Percentiles rank a stretch among this genome's conserved stretches.
These are phyloP conservation scores for Toxonevra muliebris DNA, from an alignment of 2,888 invertebrate species.

Conservation along the genomic window DNA sequence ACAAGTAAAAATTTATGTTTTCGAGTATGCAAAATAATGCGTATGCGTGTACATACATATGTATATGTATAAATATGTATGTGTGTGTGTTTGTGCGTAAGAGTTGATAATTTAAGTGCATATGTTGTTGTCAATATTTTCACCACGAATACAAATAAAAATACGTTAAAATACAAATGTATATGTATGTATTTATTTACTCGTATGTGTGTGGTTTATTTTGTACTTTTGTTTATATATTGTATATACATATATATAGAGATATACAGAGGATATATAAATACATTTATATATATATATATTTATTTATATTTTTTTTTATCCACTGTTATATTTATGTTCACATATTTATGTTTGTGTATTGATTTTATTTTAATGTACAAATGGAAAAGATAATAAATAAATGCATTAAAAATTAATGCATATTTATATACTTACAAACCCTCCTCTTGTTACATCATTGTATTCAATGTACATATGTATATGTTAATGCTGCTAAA, in stretches of 20 bases:
- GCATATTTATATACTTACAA: slow-evolving; percentile 9
- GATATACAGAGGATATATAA: slow-evolving; percentile 10
- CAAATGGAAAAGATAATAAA: slow-evolving; percentile 9
- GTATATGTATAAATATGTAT: not conserved
- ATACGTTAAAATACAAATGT: not conserved
- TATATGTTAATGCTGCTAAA: not conserved
- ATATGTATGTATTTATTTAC: not conserved
- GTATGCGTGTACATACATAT: too few species aligned
- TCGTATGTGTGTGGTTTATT: not conserved
- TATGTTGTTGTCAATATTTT: not conserved
- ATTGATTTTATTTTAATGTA: too few species aligned
- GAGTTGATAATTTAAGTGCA: slow-evolving; percentile 6
- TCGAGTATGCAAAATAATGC: too few species aligned
- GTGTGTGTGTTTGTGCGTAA: not conserved
- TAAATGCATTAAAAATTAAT: not conserved
- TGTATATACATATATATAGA: slow-evolving; percentile 6
- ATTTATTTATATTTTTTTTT: too few species aligned
- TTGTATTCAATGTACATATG: not conserved
- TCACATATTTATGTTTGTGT: too few species aligned
- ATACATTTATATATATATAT: slow-evolving; percentile 12
- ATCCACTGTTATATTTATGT: slow-evolving; percentile 3
- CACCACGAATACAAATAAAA: too few species aligned
- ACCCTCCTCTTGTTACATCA: too few species aligned
- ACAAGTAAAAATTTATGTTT: too few species aligned
- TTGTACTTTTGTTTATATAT: slow-evolving; percentile 4